phyloP scores from a whole-genome alignment of 1,140 invertebrate species.

The Cylas formicarius region DNA sequence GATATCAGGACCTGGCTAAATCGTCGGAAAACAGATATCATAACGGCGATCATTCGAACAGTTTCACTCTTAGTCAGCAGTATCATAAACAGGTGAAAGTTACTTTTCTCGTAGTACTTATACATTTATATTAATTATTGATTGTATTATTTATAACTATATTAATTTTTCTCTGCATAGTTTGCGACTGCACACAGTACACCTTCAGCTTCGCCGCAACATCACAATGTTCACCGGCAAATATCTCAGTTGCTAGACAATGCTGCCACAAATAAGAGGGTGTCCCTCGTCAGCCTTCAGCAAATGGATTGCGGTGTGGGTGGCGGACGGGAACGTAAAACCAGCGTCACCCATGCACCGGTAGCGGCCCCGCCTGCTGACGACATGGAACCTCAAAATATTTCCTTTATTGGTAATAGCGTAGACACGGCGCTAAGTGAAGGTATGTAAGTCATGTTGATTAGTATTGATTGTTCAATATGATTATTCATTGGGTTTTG shows the following conservation, averaged over 20 bases:
- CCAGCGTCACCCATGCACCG: constrained; percentile 49
- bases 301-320: constrained; percentile 12
- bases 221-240: constrained; percentile 37
- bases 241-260: constrained; percentile 41
- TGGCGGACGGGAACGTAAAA: constrained; percentile 30
- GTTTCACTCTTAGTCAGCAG: constrained; percentile 39
- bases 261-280: constrained; percentile 9
- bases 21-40: constrained; percentile 23
- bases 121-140: no score
- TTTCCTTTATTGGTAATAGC: constrained; percentile 78
- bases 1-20: constrained; percentile 6
- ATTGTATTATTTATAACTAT: no score
- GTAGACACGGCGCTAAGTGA: constrained; percentile 40
- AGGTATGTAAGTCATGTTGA: constrained; percentile 16
- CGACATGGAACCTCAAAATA: constrained; percentile 86
- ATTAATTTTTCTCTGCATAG: no score
- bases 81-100: constrained; percentile 36
- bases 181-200: constrained; percentile 41
- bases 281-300: constrained; percentile 22
- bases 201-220: constrained; percentile 41
- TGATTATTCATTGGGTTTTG: no score
- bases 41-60: constrained; percentile 38
- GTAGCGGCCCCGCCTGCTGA: constrained; percentile 61
- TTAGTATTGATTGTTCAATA: no score
- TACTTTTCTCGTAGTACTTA: no score